These are phyloP conservation scores for Drosophila kikkawai DNA, from an alignment of 1,140 invertebrate genomes.

Conservation along the genomic window DNA sequence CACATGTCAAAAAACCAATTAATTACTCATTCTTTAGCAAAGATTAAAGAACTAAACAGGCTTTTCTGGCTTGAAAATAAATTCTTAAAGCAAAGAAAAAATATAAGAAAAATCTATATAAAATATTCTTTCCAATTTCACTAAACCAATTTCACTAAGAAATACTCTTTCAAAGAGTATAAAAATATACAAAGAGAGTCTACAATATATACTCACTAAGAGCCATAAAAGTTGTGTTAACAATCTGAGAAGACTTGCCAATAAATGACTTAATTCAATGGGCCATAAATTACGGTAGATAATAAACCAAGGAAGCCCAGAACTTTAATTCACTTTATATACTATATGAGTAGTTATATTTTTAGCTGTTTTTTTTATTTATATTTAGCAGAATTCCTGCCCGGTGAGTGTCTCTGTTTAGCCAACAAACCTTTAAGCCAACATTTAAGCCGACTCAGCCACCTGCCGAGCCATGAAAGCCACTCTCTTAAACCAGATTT, in stretches of 20 bases:
- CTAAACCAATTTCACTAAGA: background rate
- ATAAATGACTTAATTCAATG: slow-evolving; percentile 21
- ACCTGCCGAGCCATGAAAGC: background rate
- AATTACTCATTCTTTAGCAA: background rate
- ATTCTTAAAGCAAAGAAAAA: rapidly evolving
- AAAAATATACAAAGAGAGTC: background rate
- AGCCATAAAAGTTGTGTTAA: slow-evolving; percentile 17
- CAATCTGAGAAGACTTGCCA: slow-evolving; percentile 6
- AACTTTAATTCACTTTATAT: slow-evolving; percentile 3
- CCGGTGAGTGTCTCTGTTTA: slow-evolving; percentile 24
- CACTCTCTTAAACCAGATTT: background rate
- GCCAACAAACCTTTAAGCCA: slow-evolving; percentile 14
- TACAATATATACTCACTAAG: background rate
- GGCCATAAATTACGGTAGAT: slow-evolving; percentile 23
- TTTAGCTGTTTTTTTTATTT: background rate
- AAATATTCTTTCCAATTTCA: background rate
- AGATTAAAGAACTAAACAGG: background rate
- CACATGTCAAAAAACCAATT: background rate
- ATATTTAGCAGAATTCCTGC: slow-evolving; percentile 17
- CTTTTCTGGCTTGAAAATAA: background rate
- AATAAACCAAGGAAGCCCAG: slow-evolving; percentile 15
- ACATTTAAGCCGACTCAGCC: background rate
- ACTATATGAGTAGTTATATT: background rate
- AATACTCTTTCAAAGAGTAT: background rate
- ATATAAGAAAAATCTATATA: background rate